Conservation (phyloP, 1,140 invertebrate genomes). For the Harpegnathos saltator region DNA sequence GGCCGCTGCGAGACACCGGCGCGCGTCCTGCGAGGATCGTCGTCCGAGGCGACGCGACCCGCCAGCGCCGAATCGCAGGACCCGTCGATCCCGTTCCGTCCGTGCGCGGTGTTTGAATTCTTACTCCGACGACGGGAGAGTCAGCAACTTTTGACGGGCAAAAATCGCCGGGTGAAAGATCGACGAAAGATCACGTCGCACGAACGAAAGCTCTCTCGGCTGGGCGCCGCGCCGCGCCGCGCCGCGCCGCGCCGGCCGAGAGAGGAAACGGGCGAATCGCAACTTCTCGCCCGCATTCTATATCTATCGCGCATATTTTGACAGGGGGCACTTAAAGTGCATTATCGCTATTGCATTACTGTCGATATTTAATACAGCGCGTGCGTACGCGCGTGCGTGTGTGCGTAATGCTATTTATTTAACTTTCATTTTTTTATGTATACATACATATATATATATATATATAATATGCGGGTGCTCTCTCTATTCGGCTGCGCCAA, state of each 20-base stretch:
- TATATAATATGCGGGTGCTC: background rate
- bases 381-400: too few species aligned
- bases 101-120: background rate
- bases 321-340: background rate
- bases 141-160: too few species aligned
- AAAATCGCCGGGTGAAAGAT: background rate
- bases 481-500: background rate
- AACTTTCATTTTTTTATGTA: background rate
- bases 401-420: background rate
- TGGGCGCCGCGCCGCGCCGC: too few species aligned
- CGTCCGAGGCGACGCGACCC: background rate
- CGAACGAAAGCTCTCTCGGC: background rate
- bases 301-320: background rate
- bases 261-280: too few species aligned
- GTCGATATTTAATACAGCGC: background rate
- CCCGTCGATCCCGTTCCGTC: too few species aligned
- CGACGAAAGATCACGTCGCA: background rate
- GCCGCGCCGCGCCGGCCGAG: too few species aligned
- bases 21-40: background rate
- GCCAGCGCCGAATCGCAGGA: background rate
- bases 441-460: background rate
- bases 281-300: background rate
- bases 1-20: background rate
- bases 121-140: background rate
- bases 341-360: background rate